These are phyloP conservation scores for Morinoia aosen DNA, from an alignment of 2,888 invertebrate species.

Conservation along the genomic window DNA sequence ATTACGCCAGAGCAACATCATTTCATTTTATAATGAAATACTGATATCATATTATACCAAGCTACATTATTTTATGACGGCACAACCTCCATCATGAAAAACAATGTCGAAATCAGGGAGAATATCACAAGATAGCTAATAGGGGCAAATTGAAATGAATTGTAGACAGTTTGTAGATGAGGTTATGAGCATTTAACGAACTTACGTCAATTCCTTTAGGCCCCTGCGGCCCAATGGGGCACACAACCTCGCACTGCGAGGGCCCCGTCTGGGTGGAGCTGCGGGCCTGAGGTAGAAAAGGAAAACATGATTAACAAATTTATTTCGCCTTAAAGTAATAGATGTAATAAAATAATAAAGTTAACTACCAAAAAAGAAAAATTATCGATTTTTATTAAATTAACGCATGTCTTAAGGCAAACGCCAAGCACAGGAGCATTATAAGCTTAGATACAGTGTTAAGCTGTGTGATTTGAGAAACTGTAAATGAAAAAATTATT, in stretches of 20 bases:
- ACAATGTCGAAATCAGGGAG: not conserved
- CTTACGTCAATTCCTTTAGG: constrained; percentile 76
- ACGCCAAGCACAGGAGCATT: not conserved
- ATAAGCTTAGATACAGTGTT: not conserved
- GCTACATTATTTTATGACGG: not conserved
- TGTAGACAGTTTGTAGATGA: not conserved
- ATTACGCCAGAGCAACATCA: too few relatives aligned
- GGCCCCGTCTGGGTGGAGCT: constrained; percentile 56
- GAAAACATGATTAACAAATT: not conserved
- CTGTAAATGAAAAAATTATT: too few relatives aligned
- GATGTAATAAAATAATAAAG: not conserved
- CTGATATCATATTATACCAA: too few relatives aligned
- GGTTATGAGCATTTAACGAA: constrained; percentile 52
- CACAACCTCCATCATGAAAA: not conserved
- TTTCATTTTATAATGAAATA: too few relatives aligned
- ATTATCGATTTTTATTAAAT: not conserved
- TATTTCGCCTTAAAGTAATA: too few relatives aligned
- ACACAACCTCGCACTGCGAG: constrained; percentile 74
- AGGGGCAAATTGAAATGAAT: not conserved
- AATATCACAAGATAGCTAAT: not conserved
- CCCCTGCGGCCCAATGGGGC: constrained; percentile 78
- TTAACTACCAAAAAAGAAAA: not conserved
- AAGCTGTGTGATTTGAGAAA: too few relatives aligned
- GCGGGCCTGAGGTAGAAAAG: not conserved
- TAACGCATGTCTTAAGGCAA: not conserved